These are phyloP conservation scores for Villa cingulata DNA, from an alignment of 2,888 invertebrate species.

Conservation along the genomic window DNA sequence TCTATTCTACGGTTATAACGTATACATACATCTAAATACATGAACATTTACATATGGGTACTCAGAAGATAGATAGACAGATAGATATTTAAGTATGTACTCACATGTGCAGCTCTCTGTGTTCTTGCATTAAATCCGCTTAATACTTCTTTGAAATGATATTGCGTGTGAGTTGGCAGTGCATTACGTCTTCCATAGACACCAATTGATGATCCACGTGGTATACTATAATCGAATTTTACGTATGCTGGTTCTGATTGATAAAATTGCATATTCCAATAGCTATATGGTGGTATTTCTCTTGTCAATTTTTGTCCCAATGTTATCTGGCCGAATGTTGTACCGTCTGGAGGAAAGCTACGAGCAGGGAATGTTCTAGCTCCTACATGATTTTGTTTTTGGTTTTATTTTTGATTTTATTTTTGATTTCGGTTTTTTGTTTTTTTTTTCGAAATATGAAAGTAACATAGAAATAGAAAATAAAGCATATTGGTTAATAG, in stretches of 20 bases:
- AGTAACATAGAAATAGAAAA: too few relatives aligned
- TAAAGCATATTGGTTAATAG: too few relatives aligned
- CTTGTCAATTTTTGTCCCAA: slow-evolving; percentile 76
- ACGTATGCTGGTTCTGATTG: slow-evolving; percentile 89
- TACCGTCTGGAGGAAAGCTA: slow-evolving; percentile 85
- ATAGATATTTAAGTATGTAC: slow-evolving; percentile 30
- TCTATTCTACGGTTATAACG: too few relatives aligned
- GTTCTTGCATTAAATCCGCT: slow-evolving; percentile 80
- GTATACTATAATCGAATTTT: slow-evolving; percentile 87
- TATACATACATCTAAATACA: too few relatives aligned
- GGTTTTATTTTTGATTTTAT: too few relatives aligned
- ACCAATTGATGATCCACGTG: slow-evolving; percentile 82
- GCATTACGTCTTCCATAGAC: slow-evolving; percentile 90
- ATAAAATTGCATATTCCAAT: slow-evolving; percentile 96
- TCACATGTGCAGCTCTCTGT: slow-evolving; percentile 74
- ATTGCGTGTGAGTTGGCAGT: slow-evolving; percentile 89
- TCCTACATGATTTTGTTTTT: too few relatives aligned
- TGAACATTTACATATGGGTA: too few relatives aligned
- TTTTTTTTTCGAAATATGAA: too few relatives aligned
- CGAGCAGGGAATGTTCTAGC: slow-evolving; percentile 78
- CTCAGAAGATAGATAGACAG: background rate
- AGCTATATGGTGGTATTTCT: slow-evolving; percentile 85
- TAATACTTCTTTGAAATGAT: slow-evolving; percentile 87
- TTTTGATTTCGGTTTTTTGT: too few relatives aligned
- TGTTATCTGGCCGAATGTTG: slow-evolving; percentile 79